phyloP scores from a whole-genome alignment of 2,888 invertebrate species.

The Lasiommata megera region DNA sequence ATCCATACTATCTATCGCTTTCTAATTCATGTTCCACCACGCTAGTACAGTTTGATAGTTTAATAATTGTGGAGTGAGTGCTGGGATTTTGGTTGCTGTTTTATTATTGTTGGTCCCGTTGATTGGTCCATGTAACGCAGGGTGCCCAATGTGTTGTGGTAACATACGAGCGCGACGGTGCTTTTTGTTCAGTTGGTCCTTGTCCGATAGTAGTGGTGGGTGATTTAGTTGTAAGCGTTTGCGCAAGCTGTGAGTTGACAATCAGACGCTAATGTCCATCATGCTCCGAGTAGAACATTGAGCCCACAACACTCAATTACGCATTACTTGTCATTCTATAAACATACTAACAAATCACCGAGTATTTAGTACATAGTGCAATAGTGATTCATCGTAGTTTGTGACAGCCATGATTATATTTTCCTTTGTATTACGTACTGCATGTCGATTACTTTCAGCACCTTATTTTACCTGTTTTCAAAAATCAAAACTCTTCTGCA shows the following conservation, averaged over 20 bases:
- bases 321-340: conserved; percentile 44
- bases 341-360: conserved; percentile 65
- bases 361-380: conserved; percentile 48
- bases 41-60: conserved; percentile 64
- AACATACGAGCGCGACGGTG: conserved; percentile 58
- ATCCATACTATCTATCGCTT: conserved; percentile 72
- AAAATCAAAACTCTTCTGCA: conserved; percentile 23
- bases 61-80: conserved; percentile 74
- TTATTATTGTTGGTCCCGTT: conserved; percentile 57
- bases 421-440: conserved; percentile 47
- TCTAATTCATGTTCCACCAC: conserved; percentile 72
- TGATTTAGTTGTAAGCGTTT: conserved; percentile 67
- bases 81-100: conserved; percentile 78
- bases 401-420: conserved; percentile 42
- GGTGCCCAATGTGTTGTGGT: conserved; percentile 75
- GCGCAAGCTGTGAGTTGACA: conserved; percentile 62
- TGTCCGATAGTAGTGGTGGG: conserved; percentile 70
- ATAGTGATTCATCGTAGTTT: conserved; percentile 44
- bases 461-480: conserved; percentile 38
- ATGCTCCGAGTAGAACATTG: conserved; percentile 76
- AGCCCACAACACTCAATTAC: conserved; percentile 59
- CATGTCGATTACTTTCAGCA: conserved; percentile 56
- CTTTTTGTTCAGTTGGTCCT: conserved; percentile 59
- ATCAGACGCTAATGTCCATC: conserved; percentile 61
- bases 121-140: conserved; percentile 68